Base-by-base conservation (phyloP, 1,140 invertebrate species). In the Pantala flavescens region DNA sequence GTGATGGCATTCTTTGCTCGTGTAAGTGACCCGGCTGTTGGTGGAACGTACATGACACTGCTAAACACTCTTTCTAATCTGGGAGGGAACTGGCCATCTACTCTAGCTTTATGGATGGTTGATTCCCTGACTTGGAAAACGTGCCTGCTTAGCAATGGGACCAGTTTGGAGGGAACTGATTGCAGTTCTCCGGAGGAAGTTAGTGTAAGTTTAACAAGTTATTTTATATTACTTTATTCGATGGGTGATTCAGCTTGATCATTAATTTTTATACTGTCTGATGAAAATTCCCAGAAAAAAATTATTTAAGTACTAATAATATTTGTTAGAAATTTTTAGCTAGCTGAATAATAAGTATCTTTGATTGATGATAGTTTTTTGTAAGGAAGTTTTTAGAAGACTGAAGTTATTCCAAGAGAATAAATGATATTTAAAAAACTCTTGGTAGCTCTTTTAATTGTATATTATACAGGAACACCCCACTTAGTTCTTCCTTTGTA, bases 41-140 rank as follows among this genome's bases (percentile, higher is more conserved):
- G 98, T 23, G 98, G 98, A 24, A 99, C 98, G 0, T 99, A 99
- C 82, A 99, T 99, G 98, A 99, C 98, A 0, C 86, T 99, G 70
- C 86, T 99, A 1, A 99, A 99, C 81, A 99, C 98, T 0, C 83
- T 99, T 11, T 90, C 90, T 42, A 99, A 99, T 86, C 85, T 99
- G 36, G 98, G 98, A 28, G 95, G 95, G 12, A 98, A 98, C 81
- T 99, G 97, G 97, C 96, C 97, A 0, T 88, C 90, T 72, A 98
- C 97, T 0, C 83, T 98, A 11, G 90, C 95, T 0, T 85, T 99
- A 7, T 97, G 93, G 90, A 87, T 96, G 72, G 95, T 99, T 10
- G 97, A 99, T 84, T 85, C 89, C 16, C 82, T 98, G 0, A 98
- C 95, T 0, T 91, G 86, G 81, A 94, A 90, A 79, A 81, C 84